A percentile compares a stretch with the other conserved stretches of the same genome.
Conservation (phyloP, 2,888 invertebrate genomes). For the Criorhina ranunculi region DNA sequence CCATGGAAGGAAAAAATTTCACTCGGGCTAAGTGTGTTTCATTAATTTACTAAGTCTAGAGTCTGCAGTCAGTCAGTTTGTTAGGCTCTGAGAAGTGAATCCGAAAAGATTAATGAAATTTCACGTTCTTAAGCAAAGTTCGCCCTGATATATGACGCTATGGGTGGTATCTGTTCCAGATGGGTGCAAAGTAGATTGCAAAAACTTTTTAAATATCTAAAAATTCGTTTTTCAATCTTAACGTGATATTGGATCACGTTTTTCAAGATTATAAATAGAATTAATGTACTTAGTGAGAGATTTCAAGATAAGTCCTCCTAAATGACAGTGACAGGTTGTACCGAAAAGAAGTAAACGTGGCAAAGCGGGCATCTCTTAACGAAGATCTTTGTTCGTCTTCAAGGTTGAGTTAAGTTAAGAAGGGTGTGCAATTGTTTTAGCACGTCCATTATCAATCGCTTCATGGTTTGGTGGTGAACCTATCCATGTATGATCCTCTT, state of each 20-base stretch:
- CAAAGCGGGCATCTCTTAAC: too few species aligned
- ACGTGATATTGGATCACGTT: neutral
- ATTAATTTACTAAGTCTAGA: slow-evolving; percentile 73
- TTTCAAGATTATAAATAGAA: slow-evolving; percentile 38
- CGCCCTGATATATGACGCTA: slow-evolving; percentile 34
- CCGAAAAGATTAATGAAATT: slow-evolving; percentile 72
- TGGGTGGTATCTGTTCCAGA: neutral
- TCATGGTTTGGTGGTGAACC: neutral
- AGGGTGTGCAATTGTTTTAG: too few species aligned
- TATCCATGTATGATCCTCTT: too few species aligned
- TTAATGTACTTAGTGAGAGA: neutral
- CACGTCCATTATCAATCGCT: too few species aligned
- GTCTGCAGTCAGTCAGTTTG: slow-evolving; percentile 70
- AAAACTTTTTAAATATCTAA: slow-evolving; percentile 26
- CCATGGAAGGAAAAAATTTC: slow-evolving; percentile 55
- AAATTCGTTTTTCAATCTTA: slow-evolving; percentile 10
- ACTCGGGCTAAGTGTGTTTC: slow-evolving; percentile 67
- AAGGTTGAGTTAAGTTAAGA: too few species aligned
- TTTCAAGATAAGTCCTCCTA: neutral
- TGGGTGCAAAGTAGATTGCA: slow-evolving; percentile 21
- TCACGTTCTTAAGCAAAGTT: slow-evolving; percentile 51
- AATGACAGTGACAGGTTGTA: too few species aligned
- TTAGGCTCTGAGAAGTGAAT: slow-evolving; percentile 46
- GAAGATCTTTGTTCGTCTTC: too few species aligned
- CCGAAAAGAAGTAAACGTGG: too few species aligned